phyloP scores from a whole-genome alignment of 2,113 vertebrate genomes.

The Elaphurus davidianus region DNA sequence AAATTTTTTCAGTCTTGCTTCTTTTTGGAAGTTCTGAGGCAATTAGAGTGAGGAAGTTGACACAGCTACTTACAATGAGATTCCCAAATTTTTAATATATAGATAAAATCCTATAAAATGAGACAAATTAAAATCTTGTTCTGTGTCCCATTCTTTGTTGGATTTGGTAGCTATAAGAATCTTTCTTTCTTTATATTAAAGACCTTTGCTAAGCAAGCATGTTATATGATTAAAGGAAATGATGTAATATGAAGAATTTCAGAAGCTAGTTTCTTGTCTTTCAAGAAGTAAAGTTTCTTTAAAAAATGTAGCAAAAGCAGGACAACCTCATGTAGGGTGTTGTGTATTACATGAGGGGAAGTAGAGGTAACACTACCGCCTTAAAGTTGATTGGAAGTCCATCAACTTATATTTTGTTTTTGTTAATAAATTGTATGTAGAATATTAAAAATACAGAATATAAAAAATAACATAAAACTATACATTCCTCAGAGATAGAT shows the following conservation, averaged over 20 bases:
- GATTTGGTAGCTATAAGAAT: conserved; percentile 30
- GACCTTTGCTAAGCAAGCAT: background rate
- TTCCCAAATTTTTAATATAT: background rate
- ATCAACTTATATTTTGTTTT: background rate
- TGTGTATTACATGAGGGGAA: background rate
- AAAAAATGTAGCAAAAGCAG: background rate
- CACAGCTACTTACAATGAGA: background rate
- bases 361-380: background rate
- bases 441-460: background rate
- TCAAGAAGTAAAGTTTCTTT: background rate
- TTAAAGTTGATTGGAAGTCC: background rate
- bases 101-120: conserved; percentile 41
- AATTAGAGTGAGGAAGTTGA: background rate
- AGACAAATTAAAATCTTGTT: conserved; percentile 2
- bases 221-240: conserved; percentile 21
- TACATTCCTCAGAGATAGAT: background rate
- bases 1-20: background rate
- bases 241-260: background rate
- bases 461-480: background rate
- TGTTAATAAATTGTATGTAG: background rate
- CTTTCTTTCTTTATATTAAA: background rate
- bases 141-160: background rate
- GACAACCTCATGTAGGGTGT: background rate
- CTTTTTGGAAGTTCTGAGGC: conserved; percentile 17
- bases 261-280: background rate